Conservation (phyloP, 2,113 vertebrate genomes). For the Neopipo cinnamomea region DNA sequence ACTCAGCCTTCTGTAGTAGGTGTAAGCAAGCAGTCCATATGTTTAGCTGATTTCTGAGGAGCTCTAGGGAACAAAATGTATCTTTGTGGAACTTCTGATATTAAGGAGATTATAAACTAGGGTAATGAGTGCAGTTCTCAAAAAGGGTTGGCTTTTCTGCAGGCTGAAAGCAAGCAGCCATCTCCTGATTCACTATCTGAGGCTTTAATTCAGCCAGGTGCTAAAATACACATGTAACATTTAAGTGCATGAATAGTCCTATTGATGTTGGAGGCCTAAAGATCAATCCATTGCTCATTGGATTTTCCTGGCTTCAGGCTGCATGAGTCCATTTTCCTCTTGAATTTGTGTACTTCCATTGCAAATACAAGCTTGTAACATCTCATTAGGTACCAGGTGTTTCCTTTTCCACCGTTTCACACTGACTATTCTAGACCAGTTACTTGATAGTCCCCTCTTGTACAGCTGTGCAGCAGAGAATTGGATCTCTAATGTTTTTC, state of each 20-base stretch:
- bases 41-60: slow-evolving; percentile 73
- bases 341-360: slow-evolving; percentile 16
- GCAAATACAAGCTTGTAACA: background rate
- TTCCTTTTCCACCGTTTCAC: background rate
- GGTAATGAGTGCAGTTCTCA: slow-evolving; percentile 31
- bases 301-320: slow-evolving; percentile 51
- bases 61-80: slow-evolving; percentile 73
- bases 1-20: slow-evolving; percentile 76
- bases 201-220: slow-evolving; percentile 21
- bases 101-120: slow-evolving; percentile 53
- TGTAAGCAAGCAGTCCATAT: slow-evolving; percentile 80
- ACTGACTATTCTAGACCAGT: background rate
- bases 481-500: background rate
- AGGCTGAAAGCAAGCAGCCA: slow-evolving; percentile 10
- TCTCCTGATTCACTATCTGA: slow-evolving; percentile 31
- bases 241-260: background rate
- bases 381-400: slow-evolving; percentile 24
- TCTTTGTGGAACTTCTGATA: slow-evolving; percentile 56
- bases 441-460: background rate
- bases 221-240: slow-evolving; percentile 10
- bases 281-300: background rate
- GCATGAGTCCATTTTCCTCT: slow-evolving; percentile 3
- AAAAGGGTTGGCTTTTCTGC: slow-evolving; percentile 24
- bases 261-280: slow-evolving; percentile 18
- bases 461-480: background rate